Percentiles rank a stretch among this genome's conserved stretches.
These are phyloP conservation scores for Mionectes macconnelli DNA, from an alignment of 2,113 vertebrate species.

Conservation along the genomic window DNA sequence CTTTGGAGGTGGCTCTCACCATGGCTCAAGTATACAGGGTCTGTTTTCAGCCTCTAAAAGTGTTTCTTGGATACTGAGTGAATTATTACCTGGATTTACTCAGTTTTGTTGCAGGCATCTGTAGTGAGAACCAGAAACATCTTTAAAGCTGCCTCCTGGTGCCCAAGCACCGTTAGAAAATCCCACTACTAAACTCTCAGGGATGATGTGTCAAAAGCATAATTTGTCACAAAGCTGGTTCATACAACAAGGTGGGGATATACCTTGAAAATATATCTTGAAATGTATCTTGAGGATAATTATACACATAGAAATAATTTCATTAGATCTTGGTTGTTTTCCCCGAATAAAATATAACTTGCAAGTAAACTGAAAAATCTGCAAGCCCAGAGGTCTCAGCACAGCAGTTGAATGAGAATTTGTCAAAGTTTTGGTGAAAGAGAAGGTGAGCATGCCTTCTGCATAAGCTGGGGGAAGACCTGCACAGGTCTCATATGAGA, in stretches of 20 bases:
- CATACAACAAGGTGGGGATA: background rate
- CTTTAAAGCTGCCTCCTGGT: background rate
- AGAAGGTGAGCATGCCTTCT: background rate
- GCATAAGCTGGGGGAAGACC: background rate
- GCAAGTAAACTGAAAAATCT: background rate
- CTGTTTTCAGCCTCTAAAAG: background rate
- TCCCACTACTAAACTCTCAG: background rate
- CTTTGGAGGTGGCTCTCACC: background rate
- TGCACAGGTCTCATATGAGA: background rate
- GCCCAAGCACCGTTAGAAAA: background rate
- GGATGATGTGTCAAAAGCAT: background rate
- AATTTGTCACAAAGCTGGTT: background rate
- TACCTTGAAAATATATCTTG: background rate
- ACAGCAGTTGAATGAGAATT: background rate
- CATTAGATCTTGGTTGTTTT: background rate
- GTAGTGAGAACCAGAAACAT: background rate
- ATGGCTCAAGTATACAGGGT: background rate
- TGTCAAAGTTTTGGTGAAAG: background rate
- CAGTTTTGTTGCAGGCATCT: background rate
- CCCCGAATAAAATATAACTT: background rate
- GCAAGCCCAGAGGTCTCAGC: background rate
- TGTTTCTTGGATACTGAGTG: background rate
- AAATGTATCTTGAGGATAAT: slow-evolving; percentile 56
- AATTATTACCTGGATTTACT: background rate
- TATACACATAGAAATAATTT: background rate